Percentiles rank a stretch among this genome's conserved stretches.
Evolutionary conservation across 2,113 vertebrate genomes (phyloP).

Genomic region (Oxyruncus cristatus): DNA sequence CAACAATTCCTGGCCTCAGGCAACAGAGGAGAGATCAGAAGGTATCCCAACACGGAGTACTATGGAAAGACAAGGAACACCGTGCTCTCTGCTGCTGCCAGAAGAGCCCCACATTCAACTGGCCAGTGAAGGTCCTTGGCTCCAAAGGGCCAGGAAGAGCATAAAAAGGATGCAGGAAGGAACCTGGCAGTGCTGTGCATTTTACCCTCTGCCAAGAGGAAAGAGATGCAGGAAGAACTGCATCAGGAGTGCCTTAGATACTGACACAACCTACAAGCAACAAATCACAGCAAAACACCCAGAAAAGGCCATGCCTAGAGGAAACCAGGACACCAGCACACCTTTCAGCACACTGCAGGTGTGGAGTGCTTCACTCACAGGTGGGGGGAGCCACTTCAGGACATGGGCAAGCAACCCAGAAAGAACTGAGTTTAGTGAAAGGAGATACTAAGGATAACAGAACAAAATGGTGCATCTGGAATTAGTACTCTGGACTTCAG

Average conservation of each 20-base stretch:
- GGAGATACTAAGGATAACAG: background rate
- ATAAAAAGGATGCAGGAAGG: constrained; percentile 3
- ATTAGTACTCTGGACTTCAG: background rate
- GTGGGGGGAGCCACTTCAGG: background rate
- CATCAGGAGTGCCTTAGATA: background rate
- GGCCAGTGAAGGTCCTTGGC: background rate
- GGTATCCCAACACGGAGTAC: background rate
- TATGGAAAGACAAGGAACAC: constrained; percentile 27
- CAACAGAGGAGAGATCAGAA: background rate
- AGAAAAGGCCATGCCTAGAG: background rate
- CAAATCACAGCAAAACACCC: constrained; percentile 18
- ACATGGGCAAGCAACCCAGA: background rate
- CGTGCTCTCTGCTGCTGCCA: constrained; percentile 53
- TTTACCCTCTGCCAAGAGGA: constrained; percentile 9
- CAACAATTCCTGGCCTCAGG: background rate
- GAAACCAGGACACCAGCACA: background rate
- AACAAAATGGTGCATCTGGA: constrained; percentile 68
- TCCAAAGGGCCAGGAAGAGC: background rate
- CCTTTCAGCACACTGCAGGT: background rate
- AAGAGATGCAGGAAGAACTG: background rate
- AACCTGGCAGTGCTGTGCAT: constrained; percentile 26
- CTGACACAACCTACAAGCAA: background rate
- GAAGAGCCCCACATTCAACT: background rate
- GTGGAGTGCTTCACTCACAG: background rate
- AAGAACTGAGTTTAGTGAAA: background rate